These are phyloP conservation scores for Bufo gargarizans DNA, from an alignment of 2,113 vertebrate genomes.

Conservation along the genomic window DNA sequence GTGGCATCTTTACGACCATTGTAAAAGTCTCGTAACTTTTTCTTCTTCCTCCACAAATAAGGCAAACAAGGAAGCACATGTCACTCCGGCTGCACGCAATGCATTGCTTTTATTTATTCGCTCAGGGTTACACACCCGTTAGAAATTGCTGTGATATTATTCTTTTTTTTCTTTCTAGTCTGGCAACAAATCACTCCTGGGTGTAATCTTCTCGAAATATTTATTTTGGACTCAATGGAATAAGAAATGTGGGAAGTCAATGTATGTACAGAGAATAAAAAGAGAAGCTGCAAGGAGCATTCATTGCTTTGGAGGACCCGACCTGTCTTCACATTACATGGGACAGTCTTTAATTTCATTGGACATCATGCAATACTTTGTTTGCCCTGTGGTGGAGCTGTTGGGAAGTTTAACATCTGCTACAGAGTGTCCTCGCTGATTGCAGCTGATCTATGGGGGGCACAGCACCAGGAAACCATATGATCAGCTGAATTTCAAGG, in stretches of 20 bases:
- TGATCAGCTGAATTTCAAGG: background rate
- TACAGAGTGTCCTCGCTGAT: no score
- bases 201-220: background rate
- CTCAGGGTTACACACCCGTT: constrained; percentile 35
- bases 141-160: constrained; percentile 34
- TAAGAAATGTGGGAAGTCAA: background rate
- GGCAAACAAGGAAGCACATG: constrained; percentile 21
- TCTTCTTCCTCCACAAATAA: constrained; percentile 16
- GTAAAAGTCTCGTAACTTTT: constrained; percentile 30
- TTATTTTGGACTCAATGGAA: background rate
- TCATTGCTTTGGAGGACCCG: background rate
- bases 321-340: background rate
- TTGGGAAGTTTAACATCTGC: background rate
- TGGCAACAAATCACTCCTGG: background rate
- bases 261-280: no score
- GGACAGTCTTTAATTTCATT: background rate
- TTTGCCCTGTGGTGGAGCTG: background rate
- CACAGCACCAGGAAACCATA: background rate
- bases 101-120: constrained; percentile 29
- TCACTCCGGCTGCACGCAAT: background rate
- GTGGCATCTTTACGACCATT: constrained; percentile 40
- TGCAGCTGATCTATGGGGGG: no score
- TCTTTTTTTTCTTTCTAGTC: constrained; percentile 4
- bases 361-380: background rate
- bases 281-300: background rate